Evolutionary conservation across 2,113 vertebrate species (phyloP).

Genomic region (Ancistrus triradiatus): DNA sequence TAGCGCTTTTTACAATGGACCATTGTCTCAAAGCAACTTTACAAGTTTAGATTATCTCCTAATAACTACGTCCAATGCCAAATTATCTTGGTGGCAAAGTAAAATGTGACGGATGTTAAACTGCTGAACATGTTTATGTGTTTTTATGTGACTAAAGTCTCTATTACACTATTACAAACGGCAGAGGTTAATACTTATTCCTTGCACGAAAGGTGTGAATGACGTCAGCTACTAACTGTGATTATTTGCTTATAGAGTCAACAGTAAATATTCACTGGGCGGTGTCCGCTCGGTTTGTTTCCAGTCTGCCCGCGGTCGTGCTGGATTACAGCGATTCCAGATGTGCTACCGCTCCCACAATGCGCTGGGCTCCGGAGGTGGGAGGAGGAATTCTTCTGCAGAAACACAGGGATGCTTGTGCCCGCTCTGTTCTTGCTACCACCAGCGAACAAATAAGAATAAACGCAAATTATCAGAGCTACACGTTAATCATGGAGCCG

Average conservation of each 20-base stretch:
- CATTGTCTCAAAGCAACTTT: too few relatives aligned
- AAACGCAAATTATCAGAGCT: slow-evolving; percentile 46
- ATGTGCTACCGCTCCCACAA: slow-evolving; percentile 59
- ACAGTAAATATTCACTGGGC: neutral
- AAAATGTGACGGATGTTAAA: too few relatives aligned
- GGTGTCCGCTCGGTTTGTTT: neutral
- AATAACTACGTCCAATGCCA: too few relatives aligned
- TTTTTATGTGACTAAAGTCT: too few relatives aligned
- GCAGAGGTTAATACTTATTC: neutral
- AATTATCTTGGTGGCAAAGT: too few relatives aligned
- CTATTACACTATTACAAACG: too few relatives aligned
- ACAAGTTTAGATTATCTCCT: too few relatives aligned
- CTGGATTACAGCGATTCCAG: slow-evolving; percentile 67
- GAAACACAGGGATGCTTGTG: slow-evolving; percentile 56
- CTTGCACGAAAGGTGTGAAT: too few relatives aligned
- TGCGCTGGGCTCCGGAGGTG: slow-evolving; percentile 55
- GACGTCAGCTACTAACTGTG: too few relatives aligned
- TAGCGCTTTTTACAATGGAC: too few relatives aligned
- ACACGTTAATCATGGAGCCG: slow-evolving; percentile 54
- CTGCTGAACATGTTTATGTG: too few relatives aligned
- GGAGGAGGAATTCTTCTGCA: slow-evolving; percentile 57
- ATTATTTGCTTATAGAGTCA: too few relatives aligned
- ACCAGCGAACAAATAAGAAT: slow-evolving; percentile 26
- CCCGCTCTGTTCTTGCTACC: slow-evolving; percentile 53
- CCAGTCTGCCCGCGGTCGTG: slow-evolving; percentile 32